Evolutionary conservation across 2,797 vertebrate species (phyloP).

Genomic region (Alectoris magna): DNA sequence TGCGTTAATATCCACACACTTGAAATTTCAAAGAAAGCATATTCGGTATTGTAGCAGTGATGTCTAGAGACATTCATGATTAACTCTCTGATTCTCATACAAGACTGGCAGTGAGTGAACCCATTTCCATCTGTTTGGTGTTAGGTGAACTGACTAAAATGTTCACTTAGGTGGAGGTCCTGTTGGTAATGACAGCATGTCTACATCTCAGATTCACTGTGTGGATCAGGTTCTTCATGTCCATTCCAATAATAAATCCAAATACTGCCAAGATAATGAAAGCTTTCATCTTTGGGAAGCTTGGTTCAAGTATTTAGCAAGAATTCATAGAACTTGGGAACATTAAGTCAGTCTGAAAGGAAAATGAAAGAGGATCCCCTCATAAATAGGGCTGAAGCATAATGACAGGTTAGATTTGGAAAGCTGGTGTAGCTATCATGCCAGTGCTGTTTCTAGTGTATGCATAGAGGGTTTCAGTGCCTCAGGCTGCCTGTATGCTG

Average conservation of each 20-base stretch:
- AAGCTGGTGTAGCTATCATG: slow-evolving; percentile 20
- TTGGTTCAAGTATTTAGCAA: neutral
- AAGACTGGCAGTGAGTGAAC: neutral
- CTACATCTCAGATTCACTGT: neutral
- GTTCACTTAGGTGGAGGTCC: neutral
- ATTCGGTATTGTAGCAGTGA: neutral
- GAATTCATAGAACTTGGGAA: neutral
- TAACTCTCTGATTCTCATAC: neutral
- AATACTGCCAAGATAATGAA: neutral
- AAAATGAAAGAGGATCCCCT: neutral
- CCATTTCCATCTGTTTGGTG: neutral
- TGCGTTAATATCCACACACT: rapidly evolving
- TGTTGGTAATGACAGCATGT: neutral
- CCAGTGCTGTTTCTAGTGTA: neutral
- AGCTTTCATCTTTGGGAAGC: neutral
- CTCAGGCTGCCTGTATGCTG: slow-evolving; percentile 31
- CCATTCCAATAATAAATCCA: neutral
- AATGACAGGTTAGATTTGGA: slow-evolving; percentile 15
- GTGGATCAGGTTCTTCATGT: neutral
- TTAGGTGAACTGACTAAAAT: neutral
- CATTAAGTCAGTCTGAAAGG: neutral
- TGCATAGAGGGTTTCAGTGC: slow-evolving; percentile 14
- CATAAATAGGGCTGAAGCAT: neutral
- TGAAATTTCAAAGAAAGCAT: neutral
- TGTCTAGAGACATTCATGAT: neutral